Base-by-base conservation (phyloP, 1,140 invertebrate genomes). In the Gryon sp. region DNA sequence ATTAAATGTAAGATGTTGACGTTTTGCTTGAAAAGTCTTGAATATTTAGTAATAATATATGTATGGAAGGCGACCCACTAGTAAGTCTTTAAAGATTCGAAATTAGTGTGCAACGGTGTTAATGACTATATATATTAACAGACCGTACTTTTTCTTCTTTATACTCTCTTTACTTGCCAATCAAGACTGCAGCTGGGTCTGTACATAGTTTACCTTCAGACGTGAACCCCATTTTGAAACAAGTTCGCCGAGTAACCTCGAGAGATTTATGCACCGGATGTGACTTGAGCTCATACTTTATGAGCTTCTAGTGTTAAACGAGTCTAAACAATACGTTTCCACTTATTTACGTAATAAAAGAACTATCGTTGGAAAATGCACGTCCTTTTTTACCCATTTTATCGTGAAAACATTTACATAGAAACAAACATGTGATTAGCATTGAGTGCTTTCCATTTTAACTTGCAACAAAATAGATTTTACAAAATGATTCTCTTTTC, bases 201-300 rank as follows among this genome's bases (percentile, higher is more conserved):
- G 72, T 69, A 52, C 73, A 65, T 65, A 65, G 48, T 65, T 52
- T 46, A 65, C 26, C 59, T 57, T 52, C 40, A 46, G 38, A 75
- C 72, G 72, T 55, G 59, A 63, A 59, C 48, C 48, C 57, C 73
- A 76, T 76, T 69, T 63, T 63, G 40, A 76, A 69, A 30, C 73
- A 69, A 63, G 50, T 52, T 73, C 52, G 43, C 28, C 40, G 26
- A 45, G 60, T 65, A 73, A 73, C 69, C 69, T 69, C 73, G 78
- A 53, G 80, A 85, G 84, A 87, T 87, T 88, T 88, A 88, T 87
- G 84, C 84, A 45, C 85, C 83, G 86, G 85, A 88, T 87, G 84
- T 85, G 84, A 85, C 84, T 82, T 78, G 79, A 62, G 50, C 57
- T 78, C 80, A 76, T 85, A 79, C 73, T 85, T 85, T 85, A 86